These are phyloP conservation scores for Cynaeus angustus DNA, from an alignment of 2,888 invertebrate species.

Conservation along the genomic window DNA sequence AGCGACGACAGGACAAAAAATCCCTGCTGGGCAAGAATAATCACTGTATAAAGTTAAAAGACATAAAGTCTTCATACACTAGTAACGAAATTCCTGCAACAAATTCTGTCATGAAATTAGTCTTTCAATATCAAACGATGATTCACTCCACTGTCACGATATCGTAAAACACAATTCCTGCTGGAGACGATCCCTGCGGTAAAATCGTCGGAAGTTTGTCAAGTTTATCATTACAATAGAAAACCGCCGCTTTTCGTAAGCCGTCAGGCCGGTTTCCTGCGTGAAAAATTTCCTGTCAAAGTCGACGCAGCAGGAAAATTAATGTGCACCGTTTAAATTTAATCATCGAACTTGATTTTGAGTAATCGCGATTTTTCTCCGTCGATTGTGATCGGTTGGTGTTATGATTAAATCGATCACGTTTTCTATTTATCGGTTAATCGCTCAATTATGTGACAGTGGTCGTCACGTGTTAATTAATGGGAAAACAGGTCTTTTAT, in stretches of 20 bases:
- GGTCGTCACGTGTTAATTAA: slow-evolving; percentile 33
- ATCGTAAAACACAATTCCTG: slow-evolving; percentile 24
- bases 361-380: slow-evolving; percentile 8
- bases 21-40: too few species aligned
- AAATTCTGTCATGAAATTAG: too few species aligned
- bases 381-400: not conserved
- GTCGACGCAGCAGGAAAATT: not conserved
- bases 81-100: too few species aligned
- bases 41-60: too few species aligned
- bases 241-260: slow-evolving; percentile 9
- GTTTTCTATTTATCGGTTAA: slow-evolving; percentile 26
- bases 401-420: slow-evolving; percentile 25
- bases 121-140: too few species aligned
- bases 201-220: slow-evolving; percentile 3
- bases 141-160: not conserved
- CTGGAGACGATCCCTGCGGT: slow-evolving; percentile 4
- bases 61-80: too few species aligned
- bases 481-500: slow-evolving; percentile 27
- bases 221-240: not conserved
- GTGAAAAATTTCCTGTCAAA: slow-evolving; percentile 10
- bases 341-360: not conserved
- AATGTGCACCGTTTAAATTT: slow-evolving; percentile 9
- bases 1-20: not conserved
- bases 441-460: slow-evolving; percentile 35
- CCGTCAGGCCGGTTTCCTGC: slow-evolving; percentile 14